Conservation (phyloP, 2,888 invertebrate genomes). For the Trachelus stipa region DNA sequence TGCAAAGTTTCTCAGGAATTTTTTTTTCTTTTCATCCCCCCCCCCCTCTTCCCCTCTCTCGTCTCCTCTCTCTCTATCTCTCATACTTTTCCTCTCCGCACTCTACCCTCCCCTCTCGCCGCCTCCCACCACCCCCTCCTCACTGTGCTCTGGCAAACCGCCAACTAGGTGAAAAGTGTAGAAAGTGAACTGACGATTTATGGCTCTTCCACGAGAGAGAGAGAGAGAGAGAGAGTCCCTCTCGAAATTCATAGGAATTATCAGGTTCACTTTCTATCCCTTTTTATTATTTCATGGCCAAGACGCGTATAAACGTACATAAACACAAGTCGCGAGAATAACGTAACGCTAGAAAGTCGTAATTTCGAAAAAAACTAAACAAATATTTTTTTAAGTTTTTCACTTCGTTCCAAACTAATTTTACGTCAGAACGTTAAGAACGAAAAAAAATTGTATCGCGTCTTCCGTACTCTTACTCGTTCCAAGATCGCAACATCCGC, state of each 20-base stretch:
- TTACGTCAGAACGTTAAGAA: background rate
- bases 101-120: constrained; percentile 15
- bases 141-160: constrained; percentile 44
- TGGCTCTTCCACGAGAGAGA: constrained; percentile 44
- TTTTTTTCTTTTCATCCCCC: constrained; percentile 13
- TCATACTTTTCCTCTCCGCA: constrained; percentile 22
- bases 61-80: constrained; percentile 10
- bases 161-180: constrained; percentile 66
- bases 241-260: constrained; percentile 1
- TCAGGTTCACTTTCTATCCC: background rate
- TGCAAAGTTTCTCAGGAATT: constrained; percentile 47
- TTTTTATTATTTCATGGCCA: background rate
- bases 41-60: constrained; percentile 25
- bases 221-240: too few relatives aligned
- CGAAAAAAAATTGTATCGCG: background rate
- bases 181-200: constrained; percentile 64
- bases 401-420: background rate
- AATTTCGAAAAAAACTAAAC: background rate
- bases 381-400: background rate
- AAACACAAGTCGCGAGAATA: too few relatives aligned
- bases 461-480: background rate
- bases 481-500: background rate
- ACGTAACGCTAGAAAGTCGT: background rate
- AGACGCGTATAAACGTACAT: background rate
- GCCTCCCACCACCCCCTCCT: background rate